These are phyloP conservation scores for Thryonomys swinderianus DNA, from an alignment of 2,113 vertebrate species.

Conservation along the genomic window DNA sequence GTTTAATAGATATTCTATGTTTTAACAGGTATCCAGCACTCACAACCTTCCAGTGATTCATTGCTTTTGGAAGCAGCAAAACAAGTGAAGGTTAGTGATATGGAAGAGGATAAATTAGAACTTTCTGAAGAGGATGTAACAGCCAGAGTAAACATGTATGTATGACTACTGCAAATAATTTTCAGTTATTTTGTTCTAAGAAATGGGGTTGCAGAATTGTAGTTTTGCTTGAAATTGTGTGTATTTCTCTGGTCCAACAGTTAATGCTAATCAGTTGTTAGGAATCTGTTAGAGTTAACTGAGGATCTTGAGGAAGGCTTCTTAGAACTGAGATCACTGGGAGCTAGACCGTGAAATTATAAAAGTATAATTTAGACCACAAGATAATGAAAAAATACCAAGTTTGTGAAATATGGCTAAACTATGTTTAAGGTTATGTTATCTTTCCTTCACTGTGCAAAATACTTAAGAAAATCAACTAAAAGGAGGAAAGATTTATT, in stretches of 20 bases:
- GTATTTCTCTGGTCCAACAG: not conserved
- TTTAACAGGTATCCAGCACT: conserved; percentile 90
- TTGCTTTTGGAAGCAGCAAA: conserved; percentile 96
- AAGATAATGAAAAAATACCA: conserved; percentile 6
- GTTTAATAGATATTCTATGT: conserved; percentile 29
- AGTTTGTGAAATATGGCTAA: not conserved
- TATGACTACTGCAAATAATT: conserved; percentile 55
- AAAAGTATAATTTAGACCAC: conserved; percentile 20
- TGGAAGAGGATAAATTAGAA: conserved; percentile 96
- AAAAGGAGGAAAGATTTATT: not conserved
- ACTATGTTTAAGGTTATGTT: not conserved
- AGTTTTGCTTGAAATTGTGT: conserved; percentile 41
- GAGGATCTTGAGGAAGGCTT: not conserved
- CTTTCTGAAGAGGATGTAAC: conserved; percentile 93
- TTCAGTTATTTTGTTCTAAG: conserved; percentile 54
- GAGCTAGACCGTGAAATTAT: conserved; percentile 41
- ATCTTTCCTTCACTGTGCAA: not conserved
- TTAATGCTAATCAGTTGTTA: not conserved
- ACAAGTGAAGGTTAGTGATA: conserved; percentile 96
- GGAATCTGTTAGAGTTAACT: not conserved
- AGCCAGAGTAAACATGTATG: conserved; percentile 85
- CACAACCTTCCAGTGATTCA: conserved; percentile 91
- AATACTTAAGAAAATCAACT: not conserved
- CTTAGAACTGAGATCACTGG: conserved; percentile 19
- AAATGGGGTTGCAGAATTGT: conserved; percentile 18